Conservation (phyloP, 2,888 invertebrate species). For the Morpho helenor region DNA sequence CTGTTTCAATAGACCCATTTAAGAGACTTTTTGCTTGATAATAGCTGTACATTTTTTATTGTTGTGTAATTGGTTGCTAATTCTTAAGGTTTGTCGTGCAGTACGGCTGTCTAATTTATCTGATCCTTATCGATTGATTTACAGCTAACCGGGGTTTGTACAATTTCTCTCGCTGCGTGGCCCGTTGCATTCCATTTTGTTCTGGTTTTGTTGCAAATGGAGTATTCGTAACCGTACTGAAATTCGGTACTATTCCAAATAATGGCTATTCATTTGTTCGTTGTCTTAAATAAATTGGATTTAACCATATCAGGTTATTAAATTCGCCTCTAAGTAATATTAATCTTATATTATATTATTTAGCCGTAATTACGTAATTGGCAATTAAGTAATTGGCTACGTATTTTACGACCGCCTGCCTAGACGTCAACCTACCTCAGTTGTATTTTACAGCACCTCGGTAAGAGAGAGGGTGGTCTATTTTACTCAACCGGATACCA, state of each 20-base stretch:
- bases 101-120: constrained; percentile 36
- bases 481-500: no score
- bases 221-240: constrained; percentile 22
- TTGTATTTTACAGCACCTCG: no score
- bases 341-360: no score
- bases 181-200: constrained; percentile 26
- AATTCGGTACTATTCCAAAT: background rate
- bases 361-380: no score
- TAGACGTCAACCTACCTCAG: no score
- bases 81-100: constrained; percentile 41
- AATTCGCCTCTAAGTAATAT: no score
- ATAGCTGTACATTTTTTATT: constrained; percentile 43
- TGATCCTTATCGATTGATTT: constrained; percentile 50
- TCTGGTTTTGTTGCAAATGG: constrained; percentile 28
- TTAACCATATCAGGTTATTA: no score
- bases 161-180: constrained; percentile 34
- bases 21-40: constrained; percentile 41
- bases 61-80: constrained; percentile 54
- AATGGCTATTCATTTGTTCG: no score
- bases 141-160: constrained; percentile 35
- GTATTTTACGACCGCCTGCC: no score
- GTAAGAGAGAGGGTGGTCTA: no score
- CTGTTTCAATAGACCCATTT: constrained; percentile 57
- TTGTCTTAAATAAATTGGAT: no score
- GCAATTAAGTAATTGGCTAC: no score